Base-by-base conservation (phyloP, 2,888 invertebrate genomes). In the Cremastinae sp. region DNA sequence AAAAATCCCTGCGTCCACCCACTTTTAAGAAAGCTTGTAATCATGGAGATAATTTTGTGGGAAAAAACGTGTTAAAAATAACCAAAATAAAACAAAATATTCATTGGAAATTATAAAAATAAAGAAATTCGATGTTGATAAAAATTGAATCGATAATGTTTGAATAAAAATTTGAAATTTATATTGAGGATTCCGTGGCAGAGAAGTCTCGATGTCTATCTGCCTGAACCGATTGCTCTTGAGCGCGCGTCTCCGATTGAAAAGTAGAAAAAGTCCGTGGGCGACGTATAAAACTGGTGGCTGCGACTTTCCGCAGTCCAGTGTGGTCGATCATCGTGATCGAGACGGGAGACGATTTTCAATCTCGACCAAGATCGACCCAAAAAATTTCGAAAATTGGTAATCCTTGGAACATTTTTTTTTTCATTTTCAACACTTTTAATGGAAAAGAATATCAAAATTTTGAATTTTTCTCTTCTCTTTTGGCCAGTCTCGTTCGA, bases 201-300 rank as follows among this genome's bases (percentile, higher is more conserved):
- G 2, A 28, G 28, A 28, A 28, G 28, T 28, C 28, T 28, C 28
- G 28, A 28, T 28, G 28, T 5, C 28, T 28, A 5, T 28, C 28
- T 28, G 28, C 2, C 28, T 5, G 28, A 28, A 28, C 28, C 28
- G 28, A 28, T 28, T 5, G 28, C 28, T 28, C 28, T 28, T 28
- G 76, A 51, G 73, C 39, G 37, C 45, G 66, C 47, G 61, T 74
- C 39, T 73, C 61, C 61, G 59, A 71, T 70, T 71, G 61, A 78
- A 78, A 75, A 68, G 64, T 61, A 70, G 66, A 72, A 72, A 49
- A 18, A 49, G 75, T 74, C 76, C 83, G 89, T 89, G 88, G 89
- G 89, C 89, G 88, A 87, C 81, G 84, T 89, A 89, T 89, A 89
- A 89, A 89, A 87, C 84, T 85, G 81, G 81, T 80, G 72, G 79